Evolutionary conservation across 2,113 vertebrate genomes (phyloP).

Genomic region (Hippocampus mohnikei): DNA sequence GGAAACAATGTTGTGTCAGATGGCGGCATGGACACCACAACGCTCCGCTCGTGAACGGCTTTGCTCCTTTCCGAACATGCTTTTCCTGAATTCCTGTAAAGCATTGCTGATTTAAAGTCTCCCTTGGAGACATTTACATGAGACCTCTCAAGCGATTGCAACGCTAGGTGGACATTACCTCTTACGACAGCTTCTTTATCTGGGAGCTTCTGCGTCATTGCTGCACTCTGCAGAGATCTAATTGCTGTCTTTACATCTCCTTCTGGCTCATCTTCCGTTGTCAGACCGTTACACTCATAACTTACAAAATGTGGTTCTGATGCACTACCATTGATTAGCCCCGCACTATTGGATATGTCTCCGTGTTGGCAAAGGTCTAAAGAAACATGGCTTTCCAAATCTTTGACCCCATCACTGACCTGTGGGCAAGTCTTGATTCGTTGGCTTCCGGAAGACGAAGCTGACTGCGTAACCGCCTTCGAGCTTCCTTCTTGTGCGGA

Average conservation of each 20-base stretch:
- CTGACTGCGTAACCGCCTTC: slow-evolving; percentile 67
- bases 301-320: slow-evolving; percentile 66
- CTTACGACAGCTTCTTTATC: slow-evolving; percentile 83
- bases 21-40: slow-evolving; percentile 72
- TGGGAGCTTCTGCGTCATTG: slow-evolving; percentile 76
- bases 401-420: slow-evolving; percentile 86
- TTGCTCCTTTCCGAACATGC: slow-evolving; percentile 75
- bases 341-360: slow-evolving; percentile 65
- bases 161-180: slow-evolving; percentile 79
- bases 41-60: slow-evolving; percentile 68
- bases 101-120: slow-evolving; percentile 84
- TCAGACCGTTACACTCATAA: slow-evolving; percentile 73
- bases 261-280: slow-evolving; percentile 72
- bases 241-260: slow-evolving; percentile 87
- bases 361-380: slow-evolving; percentile 63
- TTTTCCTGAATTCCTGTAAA: slow-evolving; percentile 84
- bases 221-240: slow-evolving; percentile 79
- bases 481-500: slow-evolving; percentile 68
- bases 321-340: slow-evolving; percentile 68
- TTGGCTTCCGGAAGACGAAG: slow-evolving; percentile 64
- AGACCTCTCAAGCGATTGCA: slow-evolving; percentile 83
- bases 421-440: slow-evolving; percentile 76
- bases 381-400: slow-evolving; percentile 61
- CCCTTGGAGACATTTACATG: slow-evolving; percentile 86
- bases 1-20: slow-evolving; percentile 85